These are phyloP conservation scores for Tenodera sinensis DNA, from an alignment of 2,888 invertebrate genomes.

Conservation along the genomic window DNA sequence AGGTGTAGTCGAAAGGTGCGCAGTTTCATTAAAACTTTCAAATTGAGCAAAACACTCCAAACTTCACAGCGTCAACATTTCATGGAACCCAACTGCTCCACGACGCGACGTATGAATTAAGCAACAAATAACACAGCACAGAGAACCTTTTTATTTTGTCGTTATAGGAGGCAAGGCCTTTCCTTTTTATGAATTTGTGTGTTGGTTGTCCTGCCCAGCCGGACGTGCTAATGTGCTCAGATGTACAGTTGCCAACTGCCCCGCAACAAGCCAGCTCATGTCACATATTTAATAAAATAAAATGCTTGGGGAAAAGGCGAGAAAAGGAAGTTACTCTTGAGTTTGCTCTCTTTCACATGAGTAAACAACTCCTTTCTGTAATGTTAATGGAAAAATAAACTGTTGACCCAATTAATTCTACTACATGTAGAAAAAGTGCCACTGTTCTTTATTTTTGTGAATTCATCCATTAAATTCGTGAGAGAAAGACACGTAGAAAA, in stretches of 20 bases:
- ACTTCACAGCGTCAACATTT: background rate
- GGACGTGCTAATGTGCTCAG: background rate
- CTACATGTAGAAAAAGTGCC: background rate
- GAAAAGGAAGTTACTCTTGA: background rate
- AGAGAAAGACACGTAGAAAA: no score
- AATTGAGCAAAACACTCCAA: background rate
- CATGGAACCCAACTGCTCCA: background rate
- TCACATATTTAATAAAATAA: background rate
- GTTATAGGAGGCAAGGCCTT: background rate
- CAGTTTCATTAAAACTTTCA: no score
- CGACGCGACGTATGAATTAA: background rate
- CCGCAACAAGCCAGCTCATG: background rate
- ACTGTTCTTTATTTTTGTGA: background rate
- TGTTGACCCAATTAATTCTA: background rate
- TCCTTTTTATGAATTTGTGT: background rate
- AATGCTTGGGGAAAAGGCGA: background rate
- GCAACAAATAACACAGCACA: background rate
- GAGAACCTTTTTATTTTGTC: background rate
- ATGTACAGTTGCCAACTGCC: background rate
- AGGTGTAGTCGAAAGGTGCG: background rate
- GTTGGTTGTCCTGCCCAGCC: background rate
- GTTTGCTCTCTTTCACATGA: background rate
- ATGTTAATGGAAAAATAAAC: background rate
- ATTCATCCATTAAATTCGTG: background rate
- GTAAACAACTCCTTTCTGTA: background rate